phyloP scores from a whole-genome alignment of 2,797 vertebrate species.

The Cryptoprocta ferox region DNA sequence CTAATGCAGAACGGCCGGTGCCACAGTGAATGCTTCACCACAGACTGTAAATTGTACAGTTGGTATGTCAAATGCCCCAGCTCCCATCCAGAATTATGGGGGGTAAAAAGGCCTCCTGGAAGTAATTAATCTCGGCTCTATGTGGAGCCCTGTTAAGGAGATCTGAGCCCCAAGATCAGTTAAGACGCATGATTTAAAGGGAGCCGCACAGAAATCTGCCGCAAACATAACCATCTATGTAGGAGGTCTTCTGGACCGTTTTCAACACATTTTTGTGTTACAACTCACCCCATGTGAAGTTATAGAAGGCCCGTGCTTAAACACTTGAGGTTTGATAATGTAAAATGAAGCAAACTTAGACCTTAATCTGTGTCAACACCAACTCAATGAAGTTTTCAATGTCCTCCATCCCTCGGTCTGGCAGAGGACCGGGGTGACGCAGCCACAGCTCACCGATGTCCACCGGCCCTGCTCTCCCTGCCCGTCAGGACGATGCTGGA shows the following conservation, averaged over 20 bases:
- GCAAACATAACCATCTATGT: not conserved
- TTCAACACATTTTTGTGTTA: constrained; percentile 69
- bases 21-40: constrained; percentile 48
- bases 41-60: constrained; percentile 40
- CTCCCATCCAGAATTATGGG: constrained; percentile 26
- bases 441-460: not conserved
- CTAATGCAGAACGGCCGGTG: constrained; percentile 56
- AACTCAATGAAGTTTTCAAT: not conserved
- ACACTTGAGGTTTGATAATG: not conserved
- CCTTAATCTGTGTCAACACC: not conserved
- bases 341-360: not conserved
- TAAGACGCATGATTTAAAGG: constrained; percentile 61
- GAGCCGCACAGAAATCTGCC: not conserved
- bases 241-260: constrained; percentile 73
- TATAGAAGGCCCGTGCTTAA: not conserved
- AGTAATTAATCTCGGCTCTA: constrained; percentile 74
- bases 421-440: rapidly evolving
- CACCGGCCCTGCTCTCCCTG: not conserved
- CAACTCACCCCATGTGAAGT: not conserved
- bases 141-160: not conserved
- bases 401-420: not conserved
- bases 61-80: constrained; percentile 54
- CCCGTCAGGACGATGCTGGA: rapidly evolving
- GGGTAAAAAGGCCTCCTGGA: constrained; percentile 52
- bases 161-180: not conserved